Percentiles rank a stretch among this genome's conserved stretches.
Evolutionary conservation across 2,113 vertebrate species (phyloP).

Genomic region (Microcebus tavaratra): DNA sequence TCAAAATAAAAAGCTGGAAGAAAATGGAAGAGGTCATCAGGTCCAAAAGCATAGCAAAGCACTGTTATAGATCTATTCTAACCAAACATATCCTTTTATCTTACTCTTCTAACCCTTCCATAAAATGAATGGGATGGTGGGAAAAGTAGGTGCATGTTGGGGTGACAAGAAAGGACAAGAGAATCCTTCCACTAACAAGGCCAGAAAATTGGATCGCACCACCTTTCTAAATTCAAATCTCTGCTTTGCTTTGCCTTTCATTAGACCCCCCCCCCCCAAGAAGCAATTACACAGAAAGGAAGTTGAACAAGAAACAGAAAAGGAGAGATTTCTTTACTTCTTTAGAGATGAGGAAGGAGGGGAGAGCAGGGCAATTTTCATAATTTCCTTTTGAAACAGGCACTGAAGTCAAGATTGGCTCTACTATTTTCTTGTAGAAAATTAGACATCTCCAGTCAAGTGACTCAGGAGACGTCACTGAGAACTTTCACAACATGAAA

Average conservation of each 20-base stretch:
- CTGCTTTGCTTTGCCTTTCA: background rate
- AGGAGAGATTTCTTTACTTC: conserved; percentile 1
- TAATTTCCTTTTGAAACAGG: conserved; percentile 69
- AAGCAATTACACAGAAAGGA: background rate
- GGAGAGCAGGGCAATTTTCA: conserved; percentile 57
- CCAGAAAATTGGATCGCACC: background rate
- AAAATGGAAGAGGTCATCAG: background rate
- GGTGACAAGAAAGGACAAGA: background rate
- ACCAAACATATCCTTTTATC: background rate
- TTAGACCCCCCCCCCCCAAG: background rate
- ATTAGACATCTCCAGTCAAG: conserved; percentile 23
- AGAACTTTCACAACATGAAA: conserved; percentile 53
- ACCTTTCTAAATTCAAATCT: background rate
- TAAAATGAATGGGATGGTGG: background rate
- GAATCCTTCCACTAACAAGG: background rate
- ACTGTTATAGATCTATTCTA: background rate
- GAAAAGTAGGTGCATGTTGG: too few relatives aligned
- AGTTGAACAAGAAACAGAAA: background rate
- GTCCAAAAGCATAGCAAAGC: background rate
- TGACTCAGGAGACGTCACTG: background rate
- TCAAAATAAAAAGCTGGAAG: background rate
- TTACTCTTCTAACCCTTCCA: background rate
- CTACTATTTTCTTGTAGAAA: conserved; percentile 44
- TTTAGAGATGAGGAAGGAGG: conserved; percentile 22
- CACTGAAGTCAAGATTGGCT: conserved; percentile 32